phyloP scores from a whole-genome alignment of 2,113 vertebrate genomes.

The Pseudopodoces humilis region DNA sequence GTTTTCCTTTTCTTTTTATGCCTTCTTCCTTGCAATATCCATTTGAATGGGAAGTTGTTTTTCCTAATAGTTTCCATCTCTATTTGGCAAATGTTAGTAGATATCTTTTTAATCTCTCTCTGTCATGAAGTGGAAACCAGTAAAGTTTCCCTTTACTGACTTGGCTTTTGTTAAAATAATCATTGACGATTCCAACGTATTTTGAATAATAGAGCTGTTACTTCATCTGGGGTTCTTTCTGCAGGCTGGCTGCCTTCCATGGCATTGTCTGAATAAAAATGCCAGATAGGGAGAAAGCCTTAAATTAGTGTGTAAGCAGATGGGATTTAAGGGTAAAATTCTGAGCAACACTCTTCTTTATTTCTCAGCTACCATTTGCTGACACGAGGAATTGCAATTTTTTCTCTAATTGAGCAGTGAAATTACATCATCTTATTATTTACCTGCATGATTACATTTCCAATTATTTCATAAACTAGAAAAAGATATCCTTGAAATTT shows the following conservation, averaged over 20 bases:
- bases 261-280: conserved; percentile 32
- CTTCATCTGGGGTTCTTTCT: conserved; percentile 4
- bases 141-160: conserved; percentile 22
- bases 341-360: neutral
- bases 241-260: conserved; percentile 13
- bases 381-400: neutral
- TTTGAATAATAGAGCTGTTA: conserved; percentile 43
- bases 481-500: neutral
- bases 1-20: conserved; percentile 46
- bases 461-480: neutral
- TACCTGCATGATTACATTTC: neutral
- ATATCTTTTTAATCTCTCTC: neutral
- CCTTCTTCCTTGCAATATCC: conserved; percentile 1
- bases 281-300: neutral
- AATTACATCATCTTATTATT: neutral
- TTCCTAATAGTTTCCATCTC: conserved; percentile 39
- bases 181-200: neutral
- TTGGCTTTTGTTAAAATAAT: conserved; percentile 47
- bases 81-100: conserved; percentile 7
- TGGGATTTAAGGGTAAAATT: neutral
- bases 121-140: conserved; percentile 32
- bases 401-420: neutral
- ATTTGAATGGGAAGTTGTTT: conserved; percentile 25
- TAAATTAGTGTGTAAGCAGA: neutral
- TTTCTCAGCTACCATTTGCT: neutral